Percentiles rank a stretch among this genome's conserved stretches.
Conservation (phyloP, 2,797 vertebrate species). For the Iguana delicatissima region DNA sequence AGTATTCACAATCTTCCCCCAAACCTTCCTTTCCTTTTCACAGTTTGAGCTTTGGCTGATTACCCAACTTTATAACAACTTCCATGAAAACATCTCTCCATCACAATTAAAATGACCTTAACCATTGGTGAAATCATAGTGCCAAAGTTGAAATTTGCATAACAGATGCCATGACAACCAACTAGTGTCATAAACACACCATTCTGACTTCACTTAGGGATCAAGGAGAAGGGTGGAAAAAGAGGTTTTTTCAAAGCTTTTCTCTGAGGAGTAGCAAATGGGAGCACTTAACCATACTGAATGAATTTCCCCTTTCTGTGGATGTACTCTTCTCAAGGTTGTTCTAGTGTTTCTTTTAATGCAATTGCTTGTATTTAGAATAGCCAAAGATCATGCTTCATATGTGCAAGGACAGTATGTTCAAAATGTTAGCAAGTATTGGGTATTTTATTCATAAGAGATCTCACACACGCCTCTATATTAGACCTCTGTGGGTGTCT, state of each 20-base stretch:
- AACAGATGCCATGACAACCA: slow-evolving; percentile 3
- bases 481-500: neutral
- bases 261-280: neutral
- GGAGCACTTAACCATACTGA: slow-evolving; percentile 12
- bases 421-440: neutral
- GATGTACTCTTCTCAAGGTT: slow-evolving; percentile 32
- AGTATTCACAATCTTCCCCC: neutral
- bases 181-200: neutral
- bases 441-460: neutral
- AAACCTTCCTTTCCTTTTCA: neutral
- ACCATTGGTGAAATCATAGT: neutral
- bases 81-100: neutral
- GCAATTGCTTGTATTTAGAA: slow-evolving; percentile 9
- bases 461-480: neutral
- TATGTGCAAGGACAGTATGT: neutral
- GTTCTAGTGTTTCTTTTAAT: neutral
- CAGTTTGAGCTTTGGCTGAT: neutral
- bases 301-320: slow-evolving; percentile 16
- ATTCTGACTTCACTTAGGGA: neutral
- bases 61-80: neutral
- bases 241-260: neutral
- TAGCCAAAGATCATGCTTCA: neutral
- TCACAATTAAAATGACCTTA: neutral
- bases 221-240: neutral
- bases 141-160: neutral